Conservation (phyloP, 2,888 invertebrate genomes). For the Colletes collaris region DNA sequence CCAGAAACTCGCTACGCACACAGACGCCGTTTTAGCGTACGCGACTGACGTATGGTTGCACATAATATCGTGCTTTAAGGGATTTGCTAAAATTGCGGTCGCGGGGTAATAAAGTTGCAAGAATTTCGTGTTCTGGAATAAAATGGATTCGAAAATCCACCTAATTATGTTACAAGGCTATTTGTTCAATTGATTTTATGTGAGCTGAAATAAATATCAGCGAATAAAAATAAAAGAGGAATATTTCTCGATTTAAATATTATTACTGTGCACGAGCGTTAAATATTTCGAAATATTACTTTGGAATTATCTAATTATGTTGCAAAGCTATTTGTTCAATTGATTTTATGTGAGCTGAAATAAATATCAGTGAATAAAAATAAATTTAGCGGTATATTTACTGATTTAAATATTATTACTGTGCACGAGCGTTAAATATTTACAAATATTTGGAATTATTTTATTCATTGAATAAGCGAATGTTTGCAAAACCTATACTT, state of each 20-base stretch:
- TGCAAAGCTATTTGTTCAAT: not conserved
- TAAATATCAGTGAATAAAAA: no score
- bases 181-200: not conserved
- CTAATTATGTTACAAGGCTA: not conserved
- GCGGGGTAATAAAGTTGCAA: constrained; percentile 57
- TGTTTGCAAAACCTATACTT: no score
- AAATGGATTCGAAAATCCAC: constrained; percentile 10
- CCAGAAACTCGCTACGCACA: constrained; percentile 45
- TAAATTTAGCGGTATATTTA: no score
- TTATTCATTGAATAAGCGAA: no score
- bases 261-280: no score
- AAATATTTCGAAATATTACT: no score
- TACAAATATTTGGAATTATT: no score
- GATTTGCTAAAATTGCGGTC: constrained; percentile 60
- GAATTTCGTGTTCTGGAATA: constrained; percentile 32
- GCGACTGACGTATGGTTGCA: constrained; percentile 25
- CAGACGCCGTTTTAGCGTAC: constrained; percentile 36
- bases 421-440: no score
- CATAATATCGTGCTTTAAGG: constrained; percentile 44
- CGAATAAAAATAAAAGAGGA: no score
- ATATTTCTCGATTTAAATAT: no score
- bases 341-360: not conserved
- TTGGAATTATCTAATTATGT: not conserved
- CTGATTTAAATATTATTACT: no score
- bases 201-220: not conserved